Conservation (phyloP, 2,113 vertebrate species). For the Mobula hypostoma region DNA sequence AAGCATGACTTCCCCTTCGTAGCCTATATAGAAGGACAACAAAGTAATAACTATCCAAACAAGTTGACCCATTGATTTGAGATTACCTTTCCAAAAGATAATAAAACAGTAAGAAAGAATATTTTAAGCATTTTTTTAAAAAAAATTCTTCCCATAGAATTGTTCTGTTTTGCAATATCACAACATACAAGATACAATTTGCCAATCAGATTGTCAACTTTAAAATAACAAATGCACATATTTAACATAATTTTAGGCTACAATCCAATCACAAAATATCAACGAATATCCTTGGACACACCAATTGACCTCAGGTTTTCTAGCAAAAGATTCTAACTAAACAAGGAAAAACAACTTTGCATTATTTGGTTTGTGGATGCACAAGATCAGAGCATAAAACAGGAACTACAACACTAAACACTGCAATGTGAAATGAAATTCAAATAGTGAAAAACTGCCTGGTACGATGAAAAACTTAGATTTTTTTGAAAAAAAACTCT, state of each 20-base stretch:
- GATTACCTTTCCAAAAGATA: too few species aligned
- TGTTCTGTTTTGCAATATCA: too few species aligned
- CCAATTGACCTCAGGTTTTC: neutral
- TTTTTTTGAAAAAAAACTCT: neutral
- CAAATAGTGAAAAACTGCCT: neutral
- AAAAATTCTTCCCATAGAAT: too few species aligned
- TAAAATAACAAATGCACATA: neutral
- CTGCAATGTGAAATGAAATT: neutral
- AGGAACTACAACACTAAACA: neutral
- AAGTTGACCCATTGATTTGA: too few species aligned
- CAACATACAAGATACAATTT: too few species aligned
- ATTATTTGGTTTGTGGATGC: neutral
- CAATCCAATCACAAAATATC: neutral
- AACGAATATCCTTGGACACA: neutral
- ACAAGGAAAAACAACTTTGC: neutral
- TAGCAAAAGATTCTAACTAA: neutral
- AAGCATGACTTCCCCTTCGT: too few species aligned
- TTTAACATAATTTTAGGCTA: neutral
- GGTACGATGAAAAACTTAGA: neutral
- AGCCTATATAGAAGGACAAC: too few species aligned
- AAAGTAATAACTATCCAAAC: too few species aligned
- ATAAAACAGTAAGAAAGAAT: too few species aligned
- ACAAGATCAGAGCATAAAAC: neutral
- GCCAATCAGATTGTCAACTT: neutral
- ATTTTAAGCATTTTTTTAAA: too few species aligned